Base-by-base conservation (phyloP, 2,113 vertebrate genomes). In the Oxyura jamaicensis region DNA sequence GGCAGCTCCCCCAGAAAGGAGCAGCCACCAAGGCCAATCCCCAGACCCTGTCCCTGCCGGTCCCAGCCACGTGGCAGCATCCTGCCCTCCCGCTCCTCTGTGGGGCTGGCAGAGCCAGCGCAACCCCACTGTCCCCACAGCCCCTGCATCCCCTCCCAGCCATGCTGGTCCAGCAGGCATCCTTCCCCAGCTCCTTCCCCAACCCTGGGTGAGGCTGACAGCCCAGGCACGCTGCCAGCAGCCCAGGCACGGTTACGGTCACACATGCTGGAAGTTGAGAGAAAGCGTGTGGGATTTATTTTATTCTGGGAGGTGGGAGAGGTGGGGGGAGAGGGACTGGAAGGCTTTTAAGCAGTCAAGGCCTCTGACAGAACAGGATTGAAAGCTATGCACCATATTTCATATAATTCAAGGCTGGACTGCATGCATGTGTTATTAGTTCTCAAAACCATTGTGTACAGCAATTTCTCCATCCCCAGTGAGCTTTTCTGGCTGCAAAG, bases 281-380 rank as follows among this genome's bases (percentile, higher is more conserved):
- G 68, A 94, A 94, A 96, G 91, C 1, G 60, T 52, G 88, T 88
- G 88, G 94, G 83, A 88, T 96, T 96, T 88, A 59, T 93, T 95
- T 90, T 80, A 41, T 85, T 83, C 46, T 20, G 16, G 3, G 3
- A 8, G 13, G 4, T 8, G 35, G 10, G 6, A 75, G 66, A 83
- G 28, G 48, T 7, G 4, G 79, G 10, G 4, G 79, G 55, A 91
- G 86, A 88, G 46, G 79, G n/a, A 67, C 36, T 94, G 83, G 69
- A 91, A 89, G 62, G 73, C 62, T 95, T 92, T 93, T 92, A 92
- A 94, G 80, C 69, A 91, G 88, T 85, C 80, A 76, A 92, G 83
- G 80, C 44, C 93, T 85, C 66, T 94, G 92, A 93, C 80, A 86
- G 92, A 89, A 78, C 66, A 63, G 88, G 66, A 79, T 23, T 88